A percentile compares a stretch with the other conserved stretches of the same genome.
Evolutionary conservation across 2,888 invertebrate species (phyloP).

Genomic region (Platycheirus rosarum): DNA sequence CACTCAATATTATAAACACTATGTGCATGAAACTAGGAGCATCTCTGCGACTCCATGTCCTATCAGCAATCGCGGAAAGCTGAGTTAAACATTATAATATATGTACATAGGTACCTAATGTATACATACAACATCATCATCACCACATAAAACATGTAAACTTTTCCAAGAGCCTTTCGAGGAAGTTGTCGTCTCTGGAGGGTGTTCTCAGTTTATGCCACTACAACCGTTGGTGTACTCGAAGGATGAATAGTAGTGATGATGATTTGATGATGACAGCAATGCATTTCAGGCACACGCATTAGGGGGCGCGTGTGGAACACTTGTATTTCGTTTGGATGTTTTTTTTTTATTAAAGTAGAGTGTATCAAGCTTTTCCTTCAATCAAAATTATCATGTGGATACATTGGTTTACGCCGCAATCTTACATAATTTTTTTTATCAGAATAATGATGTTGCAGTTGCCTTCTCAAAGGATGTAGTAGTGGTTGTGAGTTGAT

Average conservation of each 20-base stretch:
- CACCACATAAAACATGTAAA: constrained; percentile 23
- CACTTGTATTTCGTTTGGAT: constrained; percentile 33
- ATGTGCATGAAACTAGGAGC: constrained; percentile 14
- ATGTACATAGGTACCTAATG: no score
- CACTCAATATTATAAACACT: constrained; percentile 62
- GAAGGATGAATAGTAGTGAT: constrained; percentile 32
- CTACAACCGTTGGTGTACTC: constrained; percentile 34
- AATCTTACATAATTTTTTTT: neutral
- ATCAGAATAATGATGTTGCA: constrained; percentile 18
- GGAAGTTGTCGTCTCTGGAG: constrained; percentile 65
- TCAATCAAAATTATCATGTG: constrained; percentile 59
- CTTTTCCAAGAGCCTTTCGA: constrained; percentile 56
- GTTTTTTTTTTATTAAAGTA: neutral
- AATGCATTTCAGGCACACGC: constrained; percentile 33
- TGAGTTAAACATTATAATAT: constrained; percentile 55
- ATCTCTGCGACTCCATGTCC: constrained; percentile 46
- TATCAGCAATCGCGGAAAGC: constrained; percentile 62
- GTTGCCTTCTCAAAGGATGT: constrained; percentile 59
- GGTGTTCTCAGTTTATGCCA: constrained; percentile 48
- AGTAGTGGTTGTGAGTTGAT: constrained; percentile 17
- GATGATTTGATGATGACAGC: constrained; percentile 61
- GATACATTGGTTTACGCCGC: constrained; percentile 29
- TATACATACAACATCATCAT: constrained; percentile 33
- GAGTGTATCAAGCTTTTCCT: constrained; percentile 45
- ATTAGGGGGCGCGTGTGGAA: constrained; percentile 17